Conservation (phyloP, 2,888 invertebrate genomes). For the Brenthis daphne region DNA sequence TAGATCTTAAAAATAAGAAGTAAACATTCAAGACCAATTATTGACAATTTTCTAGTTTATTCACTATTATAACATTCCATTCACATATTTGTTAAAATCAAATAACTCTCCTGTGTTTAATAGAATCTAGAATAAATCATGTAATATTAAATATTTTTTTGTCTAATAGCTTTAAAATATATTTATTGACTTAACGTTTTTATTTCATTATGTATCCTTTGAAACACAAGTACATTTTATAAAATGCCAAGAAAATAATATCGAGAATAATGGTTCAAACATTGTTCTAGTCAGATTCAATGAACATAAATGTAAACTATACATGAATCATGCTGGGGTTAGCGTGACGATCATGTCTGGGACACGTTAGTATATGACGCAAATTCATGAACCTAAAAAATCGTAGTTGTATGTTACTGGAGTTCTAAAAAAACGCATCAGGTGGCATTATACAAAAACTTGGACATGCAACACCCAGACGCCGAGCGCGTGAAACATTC, state of each 20-base stretch:
- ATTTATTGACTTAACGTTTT: conserved; percentile 12
- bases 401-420: not conserved
- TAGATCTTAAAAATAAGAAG: conserved; percentile 12
- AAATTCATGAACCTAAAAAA: conserved; percentile 21
- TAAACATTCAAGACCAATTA: conserved; percentile 19
- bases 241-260: too few relatives aligned
- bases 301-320: not conserved
- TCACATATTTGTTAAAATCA: conserved; percentile 8
- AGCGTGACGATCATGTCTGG: conserved; percentile 12
- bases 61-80: conserved; percentile 21
- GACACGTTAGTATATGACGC: conserved; percentile 22
- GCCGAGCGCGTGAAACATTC: conserved; percentile 54
- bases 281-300: not conserved
- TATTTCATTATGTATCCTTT: not conserved
- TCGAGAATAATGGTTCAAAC: too few relatives aligned
- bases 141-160: conserved; percentile 11
- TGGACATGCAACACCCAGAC: conserved; percentile 44
- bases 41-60: conserved; percentile 11
- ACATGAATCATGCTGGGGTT: not conserved
- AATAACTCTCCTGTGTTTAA: conserved; percentile 15
- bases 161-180: conserved; percentile 27
- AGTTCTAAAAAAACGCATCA: conserved; percentile 20
- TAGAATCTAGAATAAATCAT: conserved; percentile 7
- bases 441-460: conserved; percentile 32
- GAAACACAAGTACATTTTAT: not conserved